Evolutionary conservation across 2,113 vertebrate species (phyloP), one percentile per base, ranked within the genome.

Genomic region (Rattus rattus): DNA sequence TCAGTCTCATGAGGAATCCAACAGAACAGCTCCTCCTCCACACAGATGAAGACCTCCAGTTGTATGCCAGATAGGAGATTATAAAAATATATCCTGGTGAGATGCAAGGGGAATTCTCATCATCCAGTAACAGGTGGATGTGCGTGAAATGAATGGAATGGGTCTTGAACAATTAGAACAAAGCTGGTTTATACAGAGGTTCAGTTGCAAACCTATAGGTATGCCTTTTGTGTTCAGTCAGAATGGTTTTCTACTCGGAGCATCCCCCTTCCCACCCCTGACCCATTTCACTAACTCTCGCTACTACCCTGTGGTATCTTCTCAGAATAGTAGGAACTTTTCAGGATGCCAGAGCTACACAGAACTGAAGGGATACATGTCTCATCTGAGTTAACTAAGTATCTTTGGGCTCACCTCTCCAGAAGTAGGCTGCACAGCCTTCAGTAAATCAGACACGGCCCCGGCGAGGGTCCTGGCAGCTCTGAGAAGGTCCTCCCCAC

Each of bases 381-480:
- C 33, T 47, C 52, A 9, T 47, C 13, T 56, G 76, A 87, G 24
- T 61, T 2, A 33, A 61, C 59, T 0, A 0, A 28, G 52, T 9
- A 14, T 59, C 47, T 39, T 28, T 63, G 30, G 17, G 72, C 98
- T 99, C 94, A 99, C 99, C 99, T 99, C 99, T 97, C 99, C 99
- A 30, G 99, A 99, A 33, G 99, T 99, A 0, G 99, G 99, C 88
- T 99, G 99, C 96, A 99, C 99, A 9, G 99, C 99, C 96, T 99
- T 99, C 88, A 99, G 99, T 93, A 99, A 98, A 96, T 99, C 99
- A 0, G 99, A 99, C 72, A 99, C 99, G 1, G 99, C 99, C 65
- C 99, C 98, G 0, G 99, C 99, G 69, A 99, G 97, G 14, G 99
- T 99, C 95, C 99, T 99, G 16, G 99, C 99, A 0, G 99, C 99